Evolutionary conservation across 2,888 invertebrate genomes (phyloP).

Genomic region (Drosophila crucigera): DNA sequence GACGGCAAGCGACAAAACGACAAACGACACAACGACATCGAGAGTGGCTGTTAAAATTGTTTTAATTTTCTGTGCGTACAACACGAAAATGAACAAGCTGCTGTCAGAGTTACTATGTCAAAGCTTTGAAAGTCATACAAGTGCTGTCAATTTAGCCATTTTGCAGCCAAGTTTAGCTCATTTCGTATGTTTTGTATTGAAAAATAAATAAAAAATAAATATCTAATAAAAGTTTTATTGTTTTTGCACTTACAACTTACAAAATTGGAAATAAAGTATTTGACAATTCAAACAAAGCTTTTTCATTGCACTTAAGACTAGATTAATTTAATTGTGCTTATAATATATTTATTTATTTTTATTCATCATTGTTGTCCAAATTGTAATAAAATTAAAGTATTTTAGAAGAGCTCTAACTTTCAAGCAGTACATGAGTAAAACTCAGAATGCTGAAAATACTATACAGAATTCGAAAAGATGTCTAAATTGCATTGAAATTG

Average conservation of each 20-base stretch:
- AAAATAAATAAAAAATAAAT: neutral
- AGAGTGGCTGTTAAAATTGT: conserved; percentile 81
- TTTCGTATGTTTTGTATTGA: too few relatives aligned
- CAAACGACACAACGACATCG: conserved; percentile 38
- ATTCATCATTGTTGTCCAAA: too few relatives aligned
- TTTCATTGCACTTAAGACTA: neutral
- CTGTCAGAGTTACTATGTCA: conserved; percentile 36
- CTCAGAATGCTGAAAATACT: neutral
- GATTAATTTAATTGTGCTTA: neutral
- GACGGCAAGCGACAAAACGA: conserved; percentile 56
- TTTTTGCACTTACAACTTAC: too few relatives aligned
- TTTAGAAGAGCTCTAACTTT: neutral
- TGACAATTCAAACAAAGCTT: neutral
- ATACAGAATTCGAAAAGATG: neutral
- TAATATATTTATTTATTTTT: neutral
- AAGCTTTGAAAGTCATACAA: conserved; percentile 10
- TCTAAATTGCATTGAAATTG: neutral
- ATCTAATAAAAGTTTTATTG: neutral
- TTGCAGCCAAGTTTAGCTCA: conserved; percentile 11
- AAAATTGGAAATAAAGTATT: neutral
- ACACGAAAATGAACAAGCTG: conserved; percentile 52
- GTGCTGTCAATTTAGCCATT: conserved; percentile 36
- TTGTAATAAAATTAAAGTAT: neutral
- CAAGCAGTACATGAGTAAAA: neutral
- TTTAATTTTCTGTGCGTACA: conserved; percentile 74